phyloP scores from a whole-genome alignment of 2,113 vertebrate genomes.

The Rhineura floridana region DNA sequence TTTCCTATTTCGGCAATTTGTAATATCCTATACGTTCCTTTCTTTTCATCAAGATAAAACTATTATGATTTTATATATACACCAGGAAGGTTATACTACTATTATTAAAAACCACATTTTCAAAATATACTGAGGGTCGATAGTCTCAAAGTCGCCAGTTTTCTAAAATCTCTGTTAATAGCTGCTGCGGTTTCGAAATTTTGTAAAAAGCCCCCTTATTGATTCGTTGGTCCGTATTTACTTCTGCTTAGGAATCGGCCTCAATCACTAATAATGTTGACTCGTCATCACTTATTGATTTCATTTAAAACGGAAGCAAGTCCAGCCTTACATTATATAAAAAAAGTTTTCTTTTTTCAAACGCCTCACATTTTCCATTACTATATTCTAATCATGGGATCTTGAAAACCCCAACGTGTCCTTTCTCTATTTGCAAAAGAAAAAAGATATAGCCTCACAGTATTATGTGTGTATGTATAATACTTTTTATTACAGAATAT shows the following conservation, averaged over 20 bases:
- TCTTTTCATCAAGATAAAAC: background rate
- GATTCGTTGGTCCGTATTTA: background rate
- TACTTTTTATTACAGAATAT: background rate
- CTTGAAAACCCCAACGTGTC: background rate
- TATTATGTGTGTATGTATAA: too few species aligned
- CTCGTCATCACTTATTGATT: conserved; percentile 5
- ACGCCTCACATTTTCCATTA: background rate
- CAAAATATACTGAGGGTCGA: background rate
- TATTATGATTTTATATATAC: background rate
- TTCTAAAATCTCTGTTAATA: background rate
- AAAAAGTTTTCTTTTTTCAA: background rate
- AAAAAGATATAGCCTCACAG: too few species aligned
- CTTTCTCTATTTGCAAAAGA: background rate
- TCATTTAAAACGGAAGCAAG: background rate
- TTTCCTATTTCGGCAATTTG: background rate
- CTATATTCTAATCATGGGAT: background rate
- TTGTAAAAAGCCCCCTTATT: background rate
- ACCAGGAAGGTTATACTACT: too few species aligned
- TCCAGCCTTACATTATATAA: background rate
- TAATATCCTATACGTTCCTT: background rate
- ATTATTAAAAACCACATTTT: background rate
- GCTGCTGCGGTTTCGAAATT: background rate
- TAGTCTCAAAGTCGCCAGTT: background rate
- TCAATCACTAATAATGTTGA: background rate
- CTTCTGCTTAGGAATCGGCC: background rate